Conservation (phyloP, 2,113 vertebrate species). For the Laterallus jamaicensis region DNA sequence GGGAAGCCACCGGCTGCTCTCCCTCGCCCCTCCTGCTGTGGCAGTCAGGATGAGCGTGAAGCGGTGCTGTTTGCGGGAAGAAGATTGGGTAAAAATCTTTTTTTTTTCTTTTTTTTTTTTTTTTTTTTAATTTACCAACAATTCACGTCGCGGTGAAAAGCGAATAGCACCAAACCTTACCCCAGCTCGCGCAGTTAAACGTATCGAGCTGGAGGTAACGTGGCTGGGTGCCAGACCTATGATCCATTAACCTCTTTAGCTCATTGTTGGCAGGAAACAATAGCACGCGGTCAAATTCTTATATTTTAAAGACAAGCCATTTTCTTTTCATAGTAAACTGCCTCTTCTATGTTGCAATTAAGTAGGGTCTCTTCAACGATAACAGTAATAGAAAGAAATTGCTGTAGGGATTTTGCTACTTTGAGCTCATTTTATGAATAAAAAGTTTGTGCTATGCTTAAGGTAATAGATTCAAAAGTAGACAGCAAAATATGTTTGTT, state of each 20-base stretch:
- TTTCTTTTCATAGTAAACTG: constrained; percentile 49
- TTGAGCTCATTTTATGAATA: constrained; percentile 1
- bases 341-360: constrained; percentile 38
- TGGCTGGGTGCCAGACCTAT: constrained; percentile 70
- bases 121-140: constrained; percentile 38
- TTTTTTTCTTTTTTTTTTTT: not conserved
- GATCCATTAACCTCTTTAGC: constrained; percentile 79
- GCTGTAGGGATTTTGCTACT: not conserved
- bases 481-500: not conserved
- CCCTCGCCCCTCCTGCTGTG: not conserved
- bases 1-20: not conserved
- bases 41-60: not conserved
- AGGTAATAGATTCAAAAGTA: not conserved
- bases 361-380: constrained; percentile 47
- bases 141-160: constrained; percentile 18
- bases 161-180: not conserved
- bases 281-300: constrained; percentile 69
- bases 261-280: constrained; percentile 77
- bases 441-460: not conserved
- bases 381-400: constrained; percentile 50
- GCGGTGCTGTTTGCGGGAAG: not conserved
- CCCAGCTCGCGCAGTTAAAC: constrained; percentile 34
- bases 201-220: constrained; percentile 17
- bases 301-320: constrained; percentile 63
- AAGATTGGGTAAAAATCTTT: constrained; percentile 19